phyloP scores from a whole-genome alignment of 2,113 vertebrate genomes.

The Chrysochloris asiatica region DNA sequence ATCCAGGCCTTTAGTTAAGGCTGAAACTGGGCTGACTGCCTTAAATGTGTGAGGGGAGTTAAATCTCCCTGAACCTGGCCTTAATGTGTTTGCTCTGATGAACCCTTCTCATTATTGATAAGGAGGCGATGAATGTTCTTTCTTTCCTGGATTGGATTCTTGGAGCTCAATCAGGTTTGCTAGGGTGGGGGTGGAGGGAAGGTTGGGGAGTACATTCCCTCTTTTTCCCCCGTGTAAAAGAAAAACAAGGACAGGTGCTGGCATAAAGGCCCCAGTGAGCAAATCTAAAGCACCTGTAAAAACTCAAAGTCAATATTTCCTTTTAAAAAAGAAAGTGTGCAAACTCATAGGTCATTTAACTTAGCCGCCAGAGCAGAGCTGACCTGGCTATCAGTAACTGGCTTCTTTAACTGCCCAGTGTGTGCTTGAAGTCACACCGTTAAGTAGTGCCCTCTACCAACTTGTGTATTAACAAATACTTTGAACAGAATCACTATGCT shows the following conservation, averaged over 20 bases:
- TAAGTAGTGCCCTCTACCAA: background rate
- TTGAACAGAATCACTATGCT: background rate
- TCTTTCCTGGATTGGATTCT: slow-evolving; percentile 33
- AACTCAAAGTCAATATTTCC: slow-evolving; percentile 52
- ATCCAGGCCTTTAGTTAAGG: background rate
- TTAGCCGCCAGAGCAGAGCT: background rate
- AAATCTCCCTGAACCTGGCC: background rate
- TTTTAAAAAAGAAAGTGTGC: slow-evolving; percentile 31
- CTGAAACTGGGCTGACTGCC: background rate
- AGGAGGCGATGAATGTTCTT: background rate
- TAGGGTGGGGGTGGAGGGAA: too few species aligned
- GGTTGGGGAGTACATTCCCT: background rate
- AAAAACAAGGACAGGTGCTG: slow-evolving; percentile 57
- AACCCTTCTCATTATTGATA: background rate
- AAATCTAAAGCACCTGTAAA: slow-evolving; percentile 56
- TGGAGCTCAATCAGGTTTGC: slow-evolving; percentile 28
- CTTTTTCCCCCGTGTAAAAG: background rate
- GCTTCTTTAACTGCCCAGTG: background rate
- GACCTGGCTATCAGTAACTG: background rate
- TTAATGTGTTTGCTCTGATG: background rate
- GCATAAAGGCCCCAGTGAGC: background rate
- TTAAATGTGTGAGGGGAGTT: accelerated
- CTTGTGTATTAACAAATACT: slow-evolving; percentile 30
- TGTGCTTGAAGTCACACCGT: background rate
- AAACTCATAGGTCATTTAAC: background rate